phyloP scores from a whole-genome alignment of 2,797 vertebrate genomes.

The Fistularia tabacaria region DNA sequence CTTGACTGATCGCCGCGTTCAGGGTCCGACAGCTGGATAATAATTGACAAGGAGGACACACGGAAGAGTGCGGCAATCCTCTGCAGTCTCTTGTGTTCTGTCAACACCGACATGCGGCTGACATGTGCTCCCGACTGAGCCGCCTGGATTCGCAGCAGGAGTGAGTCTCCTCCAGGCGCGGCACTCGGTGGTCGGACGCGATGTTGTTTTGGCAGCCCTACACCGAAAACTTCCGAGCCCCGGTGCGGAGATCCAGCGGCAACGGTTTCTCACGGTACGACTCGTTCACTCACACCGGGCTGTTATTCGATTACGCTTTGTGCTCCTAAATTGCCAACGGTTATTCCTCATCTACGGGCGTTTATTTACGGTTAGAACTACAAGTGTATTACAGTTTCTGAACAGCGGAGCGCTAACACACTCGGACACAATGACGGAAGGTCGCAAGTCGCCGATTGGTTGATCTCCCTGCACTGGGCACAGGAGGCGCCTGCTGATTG shows the following conservation, averaged over 20 bases:
- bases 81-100: neutral
- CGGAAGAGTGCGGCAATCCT: neutral
- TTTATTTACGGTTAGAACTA: constrained; percentile 29
- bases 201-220: constrained; percentile 81
- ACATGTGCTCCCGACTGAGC: constrained; percentile 16
- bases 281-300: neutral
- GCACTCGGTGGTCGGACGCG: constrained; percentile 28
- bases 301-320: no score
- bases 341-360: neutral
- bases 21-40: constrained; percentile 43
- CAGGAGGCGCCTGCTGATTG: constrained; percentile 59
- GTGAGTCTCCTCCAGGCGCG: constrained; percentile 2
- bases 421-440: constrained; percentile 62
- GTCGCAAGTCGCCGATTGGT: constrained; percentile 55
- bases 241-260: constrained; percentile 45
- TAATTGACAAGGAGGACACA: constrained; percentile 46
- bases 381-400: constrained; percentile 19
- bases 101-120: neutral
- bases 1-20: constrained; percentile 18
- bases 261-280: constrained; percentile 64
- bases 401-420: constrained; percentile 23
- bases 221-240: constrained; percentile 72
- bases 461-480: constrained; percentile 31
- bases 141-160: constrained; percentile 13
- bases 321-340: neutral